phyloP scores from a whole-genome alignment of 2,888 invertebrate genomes.

The Drosophila meridiana region DNA sequence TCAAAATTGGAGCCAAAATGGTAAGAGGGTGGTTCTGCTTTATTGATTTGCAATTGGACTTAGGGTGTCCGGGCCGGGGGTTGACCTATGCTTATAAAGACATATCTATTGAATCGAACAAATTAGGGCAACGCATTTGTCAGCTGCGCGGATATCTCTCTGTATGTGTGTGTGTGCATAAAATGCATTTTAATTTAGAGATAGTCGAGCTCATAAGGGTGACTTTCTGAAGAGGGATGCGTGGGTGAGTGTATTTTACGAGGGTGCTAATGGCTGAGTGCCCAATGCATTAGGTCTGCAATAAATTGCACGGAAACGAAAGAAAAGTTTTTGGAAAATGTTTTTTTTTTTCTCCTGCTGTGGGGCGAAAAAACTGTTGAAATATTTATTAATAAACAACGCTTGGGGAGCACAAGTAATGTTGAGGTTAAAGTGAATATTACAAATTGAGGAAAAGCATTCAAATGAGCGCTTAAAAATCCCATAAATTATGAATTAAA shows the following conservation, averaged over 20 bases:
- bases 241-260: conserved; percentile 13
- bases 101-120: conserved; percentile 49
- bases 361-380: conserved; percentile 13
- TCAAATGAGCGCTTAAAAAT: neutral
- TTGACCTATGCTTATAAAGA: conserved; percentile 59
- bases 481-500: conserved; percentile 2
- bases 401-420: neutral
- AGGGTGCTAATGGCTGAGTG: conserved; percentile 62
- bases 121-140: conserved; percentile 48
- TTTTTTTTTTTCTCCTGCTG: neutral
- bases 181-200: conserved; percentile 71
- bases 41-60: conserved; percentile 50
- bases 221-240: conserved; percentile 7
- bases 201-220: conserved; percentile 34
- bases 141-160: conserved; percentile 11
- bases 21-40: conserved; percentile 27
- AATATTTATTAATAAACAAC: conserved; percentile 25
- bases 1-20: conserved; percentile 64
- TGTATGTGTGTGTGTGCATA: conserved; percentile 53
- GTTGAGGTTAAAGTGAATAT: conserved; percentile 13
- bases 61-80: conserved; percentile 3
- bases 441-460: neutral
- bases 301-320: conserved; percentile 62
- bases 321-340: conserved; percentile 23
- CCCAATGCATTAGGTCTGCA: conserved; percentile 51